Conservation (phyloP, 2,888 invertebrate species). For the Drosophila silvestris region DNA sequence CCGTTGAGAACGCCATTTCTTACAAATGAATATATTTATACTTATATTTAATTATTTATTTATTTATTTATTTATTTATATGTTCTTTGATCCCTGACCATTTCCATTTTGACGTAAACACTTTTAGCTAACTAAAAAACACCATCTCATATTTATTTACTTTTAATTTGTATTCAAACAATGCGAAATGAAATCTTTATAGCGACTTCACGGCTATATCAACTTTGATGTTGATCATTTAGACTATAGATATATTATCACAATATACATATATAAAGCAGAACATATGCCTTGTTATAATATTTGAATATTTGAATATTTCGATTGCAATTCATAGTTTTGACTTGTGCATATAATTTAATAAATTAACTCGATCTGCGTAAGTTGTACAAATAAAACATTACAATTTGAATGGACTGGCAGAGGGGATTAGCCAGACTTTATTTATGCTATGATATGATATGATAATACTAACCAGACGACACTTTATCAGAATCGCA, state of each 20-base stretch:
- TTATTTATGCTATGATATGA: neutral
- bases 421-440: neutral
- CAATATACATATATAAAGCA: neutral
- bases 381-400: neutral
- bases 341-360: neutral
- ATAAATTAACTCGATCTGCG: neutral
- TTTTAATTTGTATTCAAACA: too few relatives aligned
- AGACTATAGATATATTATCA: too few relatives aligned
- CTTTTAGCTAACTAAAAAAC: neutral
- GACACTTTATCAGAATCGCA: neutral
- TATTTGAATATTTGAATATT: neutral
- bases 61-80: neutral
- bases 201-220: too few relatives aligned
- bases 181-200: too few relatives aligned
- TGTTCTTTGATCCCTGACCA: neutral
- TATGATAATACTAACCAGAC: neutral
- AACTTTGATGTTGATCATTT: too few relatives aligned
- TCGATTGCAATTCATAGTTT: neutral
- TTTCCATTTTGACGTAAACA: neutral
- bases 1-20: constrained; percentile 6
- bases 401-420: neutral
- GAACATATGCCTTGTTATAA: neutral
- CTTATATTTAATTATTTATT: neutral
- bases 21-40: neutral
- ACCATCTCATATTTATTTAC: neutral